Conservation (phyloP, 2,888 invertebrate species). For the Ametastegia equiseti region DNA sequence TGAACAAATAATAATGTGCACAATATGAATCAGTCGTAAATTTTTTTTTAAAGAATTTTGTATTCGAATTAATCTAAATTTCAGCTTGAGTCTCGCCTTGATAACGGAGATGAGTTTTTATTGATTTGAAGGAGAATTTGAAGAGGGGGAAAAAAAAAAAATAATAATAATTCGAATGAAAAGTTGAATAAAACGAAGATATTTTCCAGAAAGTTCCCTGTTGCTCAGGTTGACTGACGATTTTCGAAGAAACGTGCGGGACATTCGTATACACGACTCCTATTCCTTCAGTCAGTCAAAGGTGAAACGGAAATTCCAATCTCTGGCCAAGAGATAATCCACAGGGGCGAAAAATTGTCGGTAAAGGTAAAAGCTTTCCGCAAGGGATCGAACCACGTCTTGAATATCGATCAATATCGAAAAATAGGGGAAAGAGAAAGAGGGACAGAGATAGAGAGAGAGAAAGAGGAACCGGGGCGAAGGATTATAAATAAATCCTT, state of each 20-base stretch:
- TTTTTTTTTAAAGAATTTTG: too few species aligned
- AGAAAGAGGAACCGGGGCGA: slow-evolving; percentile 14
- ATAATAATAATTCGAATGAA: too few species aligned
- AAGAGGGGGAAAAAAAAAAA: too few species aligned
- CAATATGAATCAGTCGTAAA: too few species aligned
- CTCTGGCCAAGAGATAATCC: slow-evolving; percentile 27
- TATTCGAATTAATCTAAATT: too few species aligned
- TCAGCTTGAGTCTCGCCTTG: too few species aligned
- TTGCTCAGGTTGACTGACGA: not conserved
- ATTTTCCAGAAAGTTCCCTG: not conserved
- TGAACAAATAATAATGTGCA: too few species aligned
- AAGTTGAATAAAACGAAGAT: not conserved
- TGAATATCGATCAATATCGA: slow-evolving; percentile 39
- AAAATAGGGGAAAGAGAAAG: too few species aligned
- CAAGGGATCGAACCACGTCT: slow-evolving; percentile 33
- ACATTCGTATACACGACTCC: not conserved
- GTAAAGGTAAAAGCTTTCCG: slow-evolving; percentile 15
- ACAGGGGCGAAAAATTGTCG: not conserved
- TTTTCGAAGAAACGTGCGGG: slow-evolving; percentile 6
- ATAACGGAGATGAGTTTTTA: too few species aligned
- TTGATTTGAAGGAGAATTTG: too few species aligned
- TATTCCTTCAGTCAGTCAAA: not conserved
- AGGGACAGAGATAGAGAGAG: too few species aligned
- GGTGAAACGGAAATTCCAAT: slow-evolving; percentile 5
- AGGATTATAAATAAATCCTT: slow-evolving; percentile 48